Base-by-base conservation (phyloP, 2,113 vertebrate genomes). In the Tychaedon coryphoeus region DNA sequence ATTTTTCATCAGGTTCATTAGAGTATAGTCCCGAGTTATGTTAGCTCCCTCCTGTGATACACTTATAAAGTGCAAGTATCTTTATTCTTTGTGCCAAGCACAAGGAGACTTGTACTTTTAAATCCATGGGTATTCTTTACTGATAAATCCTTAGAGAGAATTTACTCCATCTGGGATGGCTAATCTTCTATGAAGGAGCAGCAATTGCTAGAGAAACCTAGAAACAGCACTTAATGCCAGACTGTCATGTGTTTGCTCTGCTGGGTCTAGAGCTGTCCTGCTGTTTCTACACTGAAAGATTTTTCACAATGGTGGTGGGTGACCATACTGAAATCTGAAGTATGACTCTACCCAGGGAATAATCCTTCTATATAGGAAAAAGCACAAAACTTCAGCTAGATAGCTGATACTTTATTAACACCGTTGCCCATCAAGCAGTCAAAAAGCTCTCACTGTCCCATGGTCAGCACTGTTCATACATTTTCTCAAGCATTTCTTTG, bases 401-500 rank as follows among this genome's bases (percentile, higher is more conserved):
- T 45, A 54, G 8, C 11, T 2, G 29, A 20, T 43, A 20, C 3
- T 5, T 88, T 45, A 53, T 86, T 66, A 58, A 45, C 12, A 6
- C 62, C 3, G 0, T 19, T 48, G 38, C 16, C 36, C 0, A 0
- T 53, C 48, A 65, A 33, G 38, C 29, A 50, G 4, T 74, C n/a
- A 26, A 14, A 65, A 90, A 82, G 15, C 31, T 77, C 26, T 42
- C 0, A 0, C 47, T 82, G 3, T 58, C 51, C 9, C 20, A 17
- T 10, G 10, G 48, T 36, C 65, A 88, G 29, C n/a, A 8, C 51
- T 62, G 31, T 33, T 54, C 25, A 18, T 42, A 15, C 17, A 54
- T 83, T 58, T 74, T 38, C 57, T 71, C 6, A 19, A 12, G 9
- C 62, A 45, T n/a, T 45, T 45, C 38, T 86, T 22, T 58, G 19